Percentiles rank a stretch among this genome's conserved stretches.
Conservation (phyloP, 2,113 vertebrate species). For the Thamnaconus septentrionalis region DNA sequence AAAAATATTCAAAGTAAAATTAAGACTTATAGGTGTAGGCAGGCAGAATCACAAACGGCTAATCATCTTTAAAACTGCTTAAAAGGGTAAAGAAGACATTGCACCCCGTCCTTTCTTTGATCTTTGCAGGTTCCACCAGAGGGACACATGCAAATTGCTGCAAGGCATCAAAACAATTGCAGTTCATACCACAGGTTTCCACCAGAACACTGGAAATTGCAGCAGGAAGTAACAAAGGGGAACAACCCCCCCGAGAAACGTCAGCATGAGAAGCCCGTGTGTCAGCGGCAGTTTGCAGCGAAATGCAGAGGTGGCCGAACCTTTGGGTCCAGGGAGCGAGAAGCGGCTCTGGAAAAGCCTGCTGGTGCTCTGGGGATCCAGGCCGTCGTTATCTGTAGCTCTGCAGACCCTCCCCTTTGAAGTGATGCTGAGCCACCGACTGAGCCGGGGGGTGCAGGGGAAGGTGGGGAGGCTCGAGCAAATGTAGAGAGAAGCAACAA, state of each 20-base stretch:
- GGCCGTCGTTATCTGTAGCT: slow-evolving; percentile 59
- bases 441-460: slow-evolving; percentile 41
- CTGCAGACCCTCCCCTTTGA: slow-evolving; percentile 66
- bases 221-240: background rate
- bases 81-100: too few species aligned
- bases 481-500: slow-evolving; percentile 32
- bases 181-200: too few species aligned
- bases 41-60: too few species aligned
- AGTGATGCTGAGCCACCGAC: slow-evolving; percentile 54
- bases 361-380: slow-evolving; percentile 37
- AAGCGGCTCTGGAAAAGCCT: slow-evolving; percentile 45
- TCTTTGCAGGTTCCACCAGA: too few species aligned
- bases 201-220: slow-evolving; percentile 5
- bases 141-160: too few species aligned
- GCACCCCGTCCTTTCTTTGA: too few species aligned
- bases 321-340: slow-evolving; percentile 30
- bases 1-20: too few species aligned
- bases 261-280: background rate
- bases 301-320: slow-evolving; percentile 30
- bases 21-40: too few species aligned
- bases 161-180: too few species aligned
- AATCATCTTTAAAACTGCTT: too few species aligned
- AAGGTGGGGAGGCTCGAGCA: slow-evolving; percentile 28
- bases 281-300: background rate
- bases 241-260: background rate